Evolutionary conservation across 1,140 invertebrate species (phyloP).

Genomic region (Ceratoteleas bidentatus): DNA sequence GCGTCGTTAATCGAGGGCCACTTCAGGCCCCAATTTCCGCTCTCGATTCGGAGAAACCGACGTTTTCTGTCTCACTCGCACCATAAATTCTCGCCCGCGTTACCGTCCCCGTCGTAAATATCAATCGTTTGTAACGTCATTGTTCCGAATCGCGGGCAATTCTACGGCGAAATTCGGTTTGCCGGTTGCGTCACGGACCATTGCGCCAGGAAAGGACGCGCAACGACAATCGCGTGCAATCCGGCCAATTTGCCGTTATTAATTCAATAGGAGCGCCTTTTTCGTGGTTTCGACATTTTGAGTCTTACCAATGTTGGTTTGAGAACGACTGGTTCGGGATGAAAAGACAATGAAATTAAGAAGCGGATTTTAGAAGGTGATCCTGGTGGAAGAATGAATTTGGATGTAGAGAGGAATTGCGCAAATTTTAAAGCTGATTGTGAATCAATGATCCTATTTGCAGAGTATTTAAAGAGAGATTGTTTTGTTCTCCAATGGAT

Average conservation of each 20-base stretch:
- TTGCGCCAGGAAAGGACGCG: background rate
- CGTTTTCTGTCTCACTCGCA: slow-evolving; percentile 6
- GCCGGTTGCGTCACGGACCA: slow-evolving; percentile 6
- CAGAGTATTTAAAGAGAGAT: no score
- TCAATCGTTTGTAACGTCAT: slow-evolving; percentile 26
- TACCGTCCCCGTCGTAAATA: slow-evolving; percentile 26
- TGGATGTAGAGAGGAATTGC: no score
- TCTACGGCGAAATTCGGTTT: slow-evolving; percentile 21
- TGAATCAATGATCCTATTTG: no score
- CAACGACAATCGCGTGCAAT: slow-evolving; percentile 6
- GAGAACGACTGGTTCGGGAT: no score
- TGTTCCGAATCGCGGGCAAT: slow-evolving; percentile 8
- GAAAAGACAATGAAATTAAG: no score
- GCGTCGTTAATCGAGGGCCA: slow-evolving; percentile 37
- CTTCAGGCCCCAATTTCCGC: slow-evolving; percentile 31
- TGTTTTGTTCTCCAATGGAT: no score
- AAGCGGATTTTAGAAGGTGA: no score
- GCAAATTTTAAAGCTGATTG: no score
- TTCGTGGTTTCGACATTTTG: no score
- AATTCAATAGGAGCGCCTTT: background rate
- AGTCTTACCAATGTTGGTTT: no score
- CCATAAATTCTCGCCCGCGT: slow-evolving; percentile 14
- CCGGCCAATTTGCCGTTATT: background rate
- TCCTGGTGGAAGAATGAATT: no score
- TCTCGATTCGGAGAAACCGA: slow-evolving; percentile 54